These are phyloP conservation scores for Microplitis manilae DNA, from an alignment of 2,888 invertebrate genomes.

Conservation along the genomic window DNA sequence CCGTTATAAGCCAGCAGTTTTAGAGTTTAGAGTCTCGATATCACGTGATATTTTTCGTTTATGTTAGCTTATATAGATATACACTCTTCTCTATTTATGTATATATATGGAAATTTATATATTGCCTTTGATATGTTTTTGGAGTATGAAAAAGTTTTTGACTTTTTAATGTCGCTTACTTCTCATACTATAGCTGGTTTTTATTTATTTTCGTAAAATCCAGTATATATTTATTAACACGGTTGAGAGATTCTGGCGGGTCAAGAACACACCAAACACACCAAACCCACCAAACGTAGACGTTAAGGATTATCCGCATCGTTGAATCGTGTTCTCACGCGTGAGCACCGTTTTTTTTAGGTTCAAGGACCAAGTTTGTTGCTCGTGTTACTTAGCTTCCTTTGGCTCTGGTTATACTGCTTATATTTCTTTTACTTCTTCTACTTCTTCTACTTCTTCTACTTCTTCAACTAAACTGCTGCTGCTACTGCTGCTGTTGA, in stretches of 20 bases:
- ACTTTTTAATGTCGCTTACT: neutral
- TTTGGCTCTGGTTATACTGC: too few species aligned
- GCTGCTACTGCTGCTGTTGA: constrained; percentile 2
- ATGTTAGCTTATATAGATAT: neutral
- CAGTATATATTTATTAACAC: constrained; percentile 6
- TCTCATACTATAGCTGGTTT: neutral
- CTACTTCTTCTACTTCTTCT: too few species aligned
- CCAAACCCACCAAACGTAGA: constrained; percentile 19
- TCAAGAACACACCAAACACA: constrained; percentile 19
- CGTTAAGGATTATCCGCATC: constrained; percentile 28
- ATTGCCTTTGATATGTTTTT: neutral
- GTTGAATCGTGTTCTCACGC: constrained; percentile 48
- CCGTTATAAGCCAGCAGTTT: neutral
- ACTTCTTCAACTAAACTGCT: neutral
- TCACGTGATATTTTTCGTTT: constrained; percentile 1
- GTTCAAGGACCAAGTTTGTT: constrained; percentile 48
- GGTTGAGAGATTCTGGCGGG: constrained; percentile 42
- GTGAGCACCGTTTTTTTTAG: constrained; percentile 42
- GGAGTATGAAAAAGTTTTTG: neutral
- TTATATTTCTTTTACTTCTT: too few species aligned
- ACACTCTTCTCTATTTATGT: neutral
- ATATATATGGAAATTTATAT: neutral
- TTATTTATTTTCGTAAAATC: neutral
- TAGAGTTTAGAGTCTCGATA: neutral
- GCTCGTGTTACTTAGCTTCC: neutral